phyloP scores from a whole-genome alignment of 2,888 invertebrate genomes.

The Acleris laterana region DNA sequence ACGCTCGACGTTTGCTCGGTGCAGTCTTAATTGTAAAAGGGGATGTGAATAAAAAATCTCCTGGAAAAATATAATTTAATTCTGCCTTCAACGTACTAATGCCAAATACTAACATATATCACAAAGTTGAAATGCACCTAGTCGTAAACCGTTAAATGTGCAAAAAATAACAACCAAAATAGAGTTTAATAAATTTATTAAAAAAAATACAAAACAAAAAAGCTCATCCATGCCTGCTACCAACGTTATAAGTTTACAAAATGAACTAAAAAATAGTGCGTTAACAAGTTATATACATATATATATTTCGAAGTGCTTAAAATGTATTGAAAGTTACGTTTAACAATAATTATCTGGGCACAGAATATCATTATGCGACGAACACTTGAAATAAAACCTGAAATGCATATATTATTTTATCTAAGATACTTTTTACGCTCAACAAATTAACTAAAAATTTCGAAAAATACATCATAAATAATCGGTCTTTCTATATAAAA shows the following conservation, averaged over 20 bases:
- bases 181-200: constrained; percentile 81
- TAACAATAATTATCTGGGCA: constrained; percentile 49
- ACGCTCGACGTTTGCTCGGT: no score
- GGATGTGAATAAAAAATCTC: constrained; percentile 49
- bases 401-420: constrained; percentile 45
- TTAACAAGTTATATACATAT: constrained; percentile 70
- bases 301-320: constrained; percentile 55
- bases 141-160: constrained; percentile 40
- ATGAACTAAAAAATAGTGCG: constrained; percentile 66
- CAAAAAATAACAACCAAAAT: constrained; percentile 56
- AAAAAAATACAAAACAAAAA: constrained; percentile 76
- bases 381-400: constrained; percentile 40
- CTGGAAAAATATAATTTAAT: constrained; percentile 80
- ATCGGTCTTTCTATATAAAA: constrained; percentile 63
- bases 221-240: constrained; percentile 69
- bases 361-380: constrained; percentile 34
- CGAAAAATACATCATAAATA: constrained; percentile 66
- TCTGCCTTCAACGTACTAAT: constrained; percentile 64
- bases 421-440: constrained; percentile 49
- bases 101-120: constrained; percentile 59
- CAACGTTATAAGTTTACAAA: constrained; percentile 70
- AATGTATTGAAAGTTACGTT: constrained; percentile 50
- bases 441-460: constrained; percentile 60
- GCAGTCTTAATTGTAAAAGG: background rate
- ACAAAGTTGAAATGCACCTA: constrained; percentile 58